These are phyloP conservation scores for Drosophila pullipes DNA, from an alignment of 2,888 invertebrate genomes.

Conservation along the genomic window DNA sequence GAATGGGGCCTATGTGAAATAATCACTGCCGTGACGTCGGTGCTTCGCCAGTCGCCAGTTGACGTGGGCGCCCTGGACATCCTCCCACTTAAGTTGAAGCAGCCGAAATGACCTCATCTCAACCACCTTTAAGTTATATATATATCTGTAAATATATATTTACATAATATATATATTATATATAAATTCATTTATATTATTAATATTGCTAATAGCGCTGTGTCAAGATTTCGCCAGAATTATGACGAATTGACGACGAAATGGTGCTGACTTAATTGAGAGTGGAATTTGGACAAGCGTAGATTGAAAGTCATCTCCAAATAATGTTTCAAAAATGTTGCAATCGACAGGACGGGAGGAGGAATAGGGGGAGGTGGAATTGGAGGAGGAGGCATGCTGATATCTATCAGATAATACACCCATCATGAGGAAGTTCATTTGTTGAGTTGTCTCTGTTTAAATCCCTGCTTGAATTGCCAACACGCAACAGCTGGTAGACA, in stretches of 20 bases:
- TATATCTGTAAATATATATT: background rate
- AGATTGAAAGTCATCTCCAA: background rate
- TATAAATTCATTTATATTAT: background rate
- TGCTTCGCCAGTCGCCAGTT: slow-evolving; percentile 5
- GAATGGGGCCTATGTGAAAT: slow-evolving; percentile 25
- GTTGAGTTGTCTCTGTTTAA: background rate
- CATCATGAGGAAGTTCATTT: background rate
- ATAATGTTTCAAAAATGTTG: background rate
- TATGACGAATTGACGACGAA: slow-evolving; percentile 1
- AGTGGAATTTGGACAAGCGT: background rate
- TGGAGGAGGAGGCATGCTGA: background rate
- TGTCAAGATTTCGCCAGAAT: background rate
- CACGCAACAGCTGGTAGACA: background rate
- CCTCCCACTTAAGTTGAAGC: background rate
- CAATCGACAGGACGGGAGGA: background rate
- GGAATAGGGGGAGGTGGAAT: background rate
- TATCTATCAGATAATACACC: background rate
- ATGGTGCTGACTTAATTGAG: background rate
- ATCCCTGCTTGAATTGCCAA: background rate
- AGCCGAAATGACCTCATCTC: slow-evolving; percentile 6
- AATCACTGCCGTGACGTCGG: slow-evolving; percentile 58
- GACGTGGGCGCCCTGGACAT: slow-evolving; percentile 27
- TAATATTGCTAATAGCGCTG: background rate
- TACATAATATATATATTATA: background rate
- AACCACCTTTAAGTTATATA: background rate